Evolutionary conservation across 2,797 vertebrate genomes (phyloP).

Genomic region (Lutjanus campechanus): DNA sequence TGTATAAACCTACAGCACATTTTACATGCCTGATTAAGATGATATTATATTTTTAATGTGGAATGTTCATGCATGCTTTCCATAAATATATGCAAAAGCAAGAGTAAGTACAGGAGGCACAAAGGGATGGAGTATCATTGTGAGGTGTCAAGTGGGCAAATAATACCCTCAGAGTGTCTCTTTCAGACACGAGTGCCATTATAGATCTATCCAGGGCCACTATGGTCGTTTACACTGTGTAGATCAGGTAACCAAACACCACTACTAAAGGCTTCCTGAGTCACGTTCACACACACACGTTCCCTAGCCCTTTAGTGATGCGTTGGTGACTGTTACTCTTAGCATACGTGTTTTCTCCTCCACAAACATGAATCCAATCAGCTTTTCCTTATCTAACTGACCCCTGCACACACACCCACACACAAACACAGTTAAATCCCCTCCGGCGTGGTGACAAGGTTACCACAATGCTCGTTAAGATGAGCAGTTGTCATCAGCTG

Average conservation of each 20-base stretch:
- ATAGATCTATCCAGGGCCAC: conserved; percentile 71
- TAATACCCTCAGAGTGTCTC: conserved; percentile 69
- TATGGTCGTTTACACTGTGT: conserved; percentile 63
- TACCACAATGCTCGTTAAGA: conserved; percentile 77
- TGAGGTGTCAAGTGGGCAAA: conserved; percentile 70
- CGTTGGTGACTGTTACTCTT: conserved; percentile 49
- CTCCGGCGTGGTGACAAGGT: conserved; percentile 65
- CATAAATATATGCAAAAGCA: conserved; percentile 56
- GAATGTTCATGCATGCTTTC: conserved; percentile 20
- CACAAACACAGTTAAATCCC: conserved; percentile 50
- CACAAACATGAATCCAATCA: conserved; percentile 47
- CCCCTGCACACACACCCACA: background rate
- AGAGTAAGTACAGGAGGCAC: conserved; percentile 45
- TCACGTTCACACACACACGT: conserved; percentile 52
- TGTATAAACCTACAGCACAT: conserved; percentile 19
- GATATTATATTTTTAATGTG: conserved; percentile 27
- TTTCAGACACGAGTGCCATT: conserved; percentile 61
- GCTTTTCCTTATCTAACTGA: conserved; percentile 20
- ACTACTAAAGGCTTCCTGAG: conserved; percentile 78
- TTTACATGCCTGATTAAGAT: conserved; percentile 37
- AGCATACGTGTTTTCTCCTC: conserved; percentile 13
- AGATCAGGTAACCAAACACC: conserved; percentile 66
- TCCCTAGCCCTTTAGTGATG: conserved; percentile 34
- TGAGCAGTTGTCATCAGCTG: conserved; percentile 72
- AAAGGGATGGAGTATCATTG: conserved; percentile 41